phyloP scores from a whole-genome alignment of 1,140 invertebrate species.

The Drosophila bipectinata region DNA sequence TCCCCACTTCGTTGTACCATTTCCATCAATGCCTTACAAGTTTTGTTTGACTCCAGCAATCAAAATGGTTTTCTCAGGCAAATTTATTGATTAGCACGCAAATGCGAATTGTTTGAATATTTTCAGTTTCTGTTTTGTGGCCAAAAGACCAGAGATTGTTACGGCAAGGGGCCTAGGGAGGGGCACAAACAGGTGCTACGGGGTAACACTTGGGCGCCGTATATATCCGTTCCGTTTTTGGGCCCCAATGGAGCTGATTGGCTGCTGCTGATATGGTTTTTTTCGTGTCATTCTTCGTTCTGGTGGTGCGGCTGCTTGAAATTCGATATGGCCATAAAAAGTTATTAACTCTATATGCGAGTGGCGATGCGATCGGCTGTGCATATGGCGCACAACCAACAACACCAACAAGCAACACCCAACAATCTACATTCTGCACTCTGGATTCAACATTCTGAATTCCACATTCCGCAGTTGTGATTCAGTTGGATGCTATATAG shows the following conservation, averaged over 20 bases:
- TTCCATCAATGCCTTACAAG: conserved; percentile 7
- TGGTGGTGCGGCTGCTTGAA: conserved; percentile 41
- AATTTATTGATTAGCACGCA: conserved; percentile 81
- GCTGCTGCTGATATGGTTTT: neutral
- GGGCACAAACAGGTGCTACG: conserved; percentile 33
- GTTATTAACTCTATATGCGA: conserved; percentile 46
- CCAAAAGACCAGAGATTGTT: conserved; percentile 24
- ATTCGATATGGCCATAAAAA: conserved; percentile 76
- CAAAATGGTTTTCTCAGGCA: conserved; percentile 79
- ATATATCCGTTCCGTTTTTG: conserved; percentile 22
- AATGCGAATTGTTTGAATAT: conserved; percentile 81
- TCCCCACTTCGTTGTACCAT: neutral
- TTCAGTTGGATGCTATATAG: conserved; percentile 37
- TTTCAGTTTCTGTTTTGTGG: conserved; percentile 62
- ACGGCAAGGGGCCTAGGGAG: conserved; percentile 13
- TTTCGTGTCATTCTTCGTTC: conserved; percentile 1
- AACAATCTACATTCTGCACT: conserved; percentile 28
- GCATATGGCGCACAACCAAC: conserved; percentile 29
- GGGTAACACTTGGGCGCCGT: conserved; percentile 43
- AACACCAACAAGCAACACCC: neutral
- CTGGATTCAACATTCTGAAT: conserved; percentile 9
- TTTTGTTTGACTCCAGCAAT: conserved; percentile 60
- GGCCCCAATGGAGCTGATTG: conserved; percentile 7
- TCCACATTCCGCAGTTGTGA: conserved; percentile 47
- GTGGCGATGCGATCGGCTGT: conserved; percentile 31